Percentiles rank a stretch among this genome's conserved stretches.
Evolutionary conservation across 2,113 vertebrate species (phyloP).

Genomic region (Eonycteris spelaea): DNA sequence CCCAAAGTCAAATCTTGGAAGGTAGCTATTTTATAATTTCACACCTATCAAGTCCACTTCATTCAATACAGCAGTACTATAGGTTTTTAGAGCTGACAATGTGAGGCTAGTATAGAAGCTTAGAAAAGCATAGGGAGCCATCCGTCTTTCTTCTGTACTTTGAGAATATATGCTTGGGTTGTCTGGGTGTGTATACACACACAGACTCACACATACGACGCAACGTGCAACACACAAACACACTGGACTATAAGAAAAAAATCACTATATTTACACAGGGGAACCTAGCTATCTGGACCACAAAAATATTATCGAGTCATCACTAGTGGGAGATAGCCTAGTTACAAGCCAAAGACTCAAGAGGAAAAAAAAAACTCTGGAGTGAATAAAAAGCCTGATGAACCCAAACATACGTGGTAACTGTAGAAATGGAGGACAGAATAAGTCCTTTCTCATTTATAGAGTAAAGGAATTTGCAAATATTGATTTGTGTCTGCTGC

Average conservation of each 20-base stretch:
- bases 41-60: background rate
- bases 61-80: background rate
- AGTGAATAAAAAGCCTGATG: background rate
- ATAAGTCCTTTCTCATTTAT: background rate
- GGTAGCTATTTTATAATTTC: background rate
- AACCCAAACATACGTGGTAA: background rate
- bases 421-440: background rate
- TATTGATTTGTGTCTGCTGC: background rate
- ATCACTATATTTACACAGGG: background rate
- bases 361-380: background rate
- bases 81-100: background rate
- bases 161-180: background rate
- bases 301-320: background rate
- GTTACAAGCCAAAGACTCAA: background rate
- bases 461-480: background rate
- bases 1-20: no score
- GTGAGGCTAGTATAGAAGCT: background rate
- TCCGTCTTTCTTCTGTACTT: background rate
- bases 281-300: background rate
- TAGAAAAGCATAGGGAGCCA: background rate
- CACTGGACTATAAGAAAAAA: background rate
- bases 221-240: no score
- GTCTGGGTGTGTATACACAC: background rate
- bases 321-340: background rate
- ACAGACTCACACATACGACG: background rate